phyloP scores from a whole-genome alignment of 2,113 vertebrate species.

The Emydocephalus ijimae region DNA sequence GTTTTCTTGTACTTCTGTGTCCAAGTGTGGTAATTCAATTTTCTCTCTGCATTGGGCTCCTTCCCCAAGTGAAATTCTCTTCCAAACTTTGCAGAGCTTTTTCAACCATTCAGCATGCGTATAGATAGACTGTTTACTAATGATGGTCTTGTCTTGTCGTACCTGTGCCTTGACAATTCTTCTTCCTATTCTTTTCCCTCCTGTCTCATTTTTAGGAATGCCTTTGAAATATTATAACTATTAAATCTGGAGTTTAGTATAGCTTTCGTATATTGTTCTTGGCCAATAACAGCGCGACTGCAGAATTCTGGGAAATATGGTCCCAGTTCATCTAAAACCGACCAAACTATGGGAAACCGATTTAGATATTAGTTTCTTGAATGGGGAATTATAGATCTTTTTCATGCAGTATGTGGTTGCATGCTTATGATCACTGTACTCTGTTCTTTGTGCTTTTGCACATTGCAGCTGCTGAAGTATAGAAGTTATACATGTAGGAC shows the following conservation, averaged over 20 bases:
- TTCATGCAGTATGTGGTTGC: background rate
- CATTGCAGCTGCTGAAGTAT: background rate
- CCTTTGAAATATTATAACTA: background rate
- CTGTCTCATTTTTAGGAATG: background rate
- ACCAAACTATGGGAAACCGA: background rate
- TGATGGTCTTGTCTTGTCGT: background rate
- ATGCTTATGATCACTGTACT: background rate
- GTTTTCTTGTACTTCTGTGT: background rate
- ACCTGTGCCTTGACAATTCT: background rate
- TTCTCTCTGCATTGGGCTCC: background rate
- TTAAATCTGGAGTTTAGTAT: background rate
- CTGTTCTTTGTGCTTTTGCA: background rate
- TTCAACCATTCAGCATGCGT: background rate
- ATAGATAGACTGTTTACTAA: background rate
- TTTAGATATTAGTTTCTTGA: background rate
- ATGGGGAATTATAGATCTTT: background rate
- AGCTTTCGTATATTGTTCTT: background rate
- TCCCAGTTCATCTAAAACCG: background rate
- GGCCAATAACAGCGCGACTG: background rate
- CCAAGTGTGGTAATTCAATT: fast-evolving
- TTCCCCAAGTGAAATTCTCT: background rate
- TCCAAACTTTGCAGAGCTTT: background rate
- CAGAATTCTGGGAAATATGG: background rate
- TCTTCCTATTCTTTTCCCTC: background rate
- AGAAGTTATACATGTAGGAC: background rate